Evolutionary conservation across 2,888 invertebrate species (phyloP), one percentile per base, ranked within the genome.

Genomic region (Platycheirus rosarum): DNA sequence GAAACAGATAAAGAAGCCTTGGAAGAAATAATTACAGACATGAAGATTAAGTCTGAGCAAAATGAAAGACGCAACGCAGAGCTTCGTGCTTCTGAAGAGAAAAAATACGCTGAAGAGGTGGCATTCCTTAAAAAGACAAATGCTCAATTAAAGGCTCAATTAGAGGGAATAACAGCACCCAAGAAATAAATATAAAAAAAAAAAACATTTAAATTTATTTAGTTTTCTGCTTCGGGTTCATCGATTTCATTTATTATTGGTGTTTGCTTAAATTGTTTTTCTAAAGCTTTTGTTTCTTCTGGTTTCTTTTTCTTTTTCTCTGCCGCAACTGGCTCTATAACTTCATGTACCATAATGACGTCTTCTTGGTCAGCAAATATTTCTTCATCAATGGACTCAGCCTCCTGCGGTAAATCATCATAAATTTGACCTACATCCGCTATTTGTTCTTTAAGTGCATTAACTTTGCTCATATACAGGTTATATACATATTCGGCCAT

Each of bases 401-500:
- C 75, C 63, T 92, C 93, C 85, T 92, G 92, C 48, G 92, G 92
- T 71, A 93, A 91, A 40, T 87, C 85, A 8, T 74, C 85, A 23
- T 88, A 89, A 76, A 89, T 88, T 23, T 82, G 18, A 9, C 55
- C 76, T 5, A 65, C 76, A 40, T 75, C 75, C 0, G 68, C 60
- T 16, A 86, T 79, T 62, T 89, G 57, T 20, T 89, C 89, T 84
- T 94, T 94, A 86, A 94, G 89, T 42, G 92, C 91, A 71, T 94
- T 93, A 63, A 97, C 93, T 87, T 94, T 93, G 62, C 94, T 93
- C 88, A 95, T 93, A 89, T 99, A 99, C 91, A 97, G 94, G 87
- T 97, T 95, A 90, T 96, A 98, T 0, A 99, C 98, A 91, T 96
- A 97, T 88, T 96, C 94, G 0, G 97, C 97, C 96, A 98, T 97